Percentiles rank a stretch among this genome's conserved stretches.
phyloP scores from a whole-genome alignment of 2,888 invertebrate genomes.

The Megastigmus dorsalis region DNA sequence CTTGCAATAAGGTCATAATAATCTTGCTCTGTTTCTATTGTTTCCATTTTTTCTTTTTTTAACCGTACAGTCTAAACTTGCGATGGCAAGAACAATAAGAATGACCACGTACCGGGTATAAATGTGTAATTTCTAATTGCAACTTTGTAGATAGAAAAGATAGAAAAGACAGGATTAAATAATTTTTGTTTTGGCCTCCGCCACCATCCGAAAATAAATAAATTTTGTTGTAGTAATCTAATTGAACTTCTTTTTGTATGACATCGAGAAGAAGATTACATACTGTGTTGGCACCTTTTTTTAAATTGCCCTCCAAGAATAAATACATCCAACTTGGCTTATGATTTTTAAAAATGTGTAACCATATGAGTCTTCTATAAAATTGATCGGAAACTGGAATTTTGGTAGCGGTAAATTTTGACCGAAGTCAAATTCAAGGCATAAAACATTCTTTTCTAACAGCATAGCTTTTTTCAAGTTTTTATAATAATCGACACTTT shows the following conservation, averaged over 20 bases:
- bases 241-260: conserved; percentile 41
- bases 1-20: conserved; percentile 42
- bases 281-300: conserved; percentile 56
- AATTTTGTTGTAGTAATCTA: conserved; percentile 47
- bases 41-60: conserved; percentile 47
- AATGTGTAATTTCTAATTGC: too few species aligned
- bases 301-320: conserved; percentile 53
- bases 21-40: conserved; percentile 39
- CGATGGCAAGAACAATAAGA: conserved; percentile 52
- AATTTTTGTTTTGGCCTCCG: conserved; percentile 53
- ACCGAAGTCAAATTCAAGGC: too few species aligned
- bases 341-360: conserved; percentile 49
- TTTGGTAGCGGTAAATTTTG: conserved; percentile 27
- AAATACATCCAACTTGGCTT: conserved; percentile 54
- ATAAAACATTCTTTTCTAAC: neutral
- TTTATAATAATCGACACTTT: conserved; percentile 2
- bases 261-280: conserved; percentile 50
- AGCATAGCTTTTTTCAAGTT: neutral
- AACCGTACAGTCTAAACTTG: conserved; percentile 54
- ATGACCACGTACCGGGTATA: conserved; percentile 55
- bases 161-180: conserved; percentile 43
- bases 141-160: conserved; percentile 48
- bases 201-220: conserved; percentile 54
- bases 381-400: conserved; percentile 49
- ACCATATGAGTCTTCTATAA: conserved; percentile 35